These are phyloP conservation scores for Callyntrura guangdongensis DNA, from an alignment of 2,888 invertebrate species.

Conservation along the genomic window DNA sequence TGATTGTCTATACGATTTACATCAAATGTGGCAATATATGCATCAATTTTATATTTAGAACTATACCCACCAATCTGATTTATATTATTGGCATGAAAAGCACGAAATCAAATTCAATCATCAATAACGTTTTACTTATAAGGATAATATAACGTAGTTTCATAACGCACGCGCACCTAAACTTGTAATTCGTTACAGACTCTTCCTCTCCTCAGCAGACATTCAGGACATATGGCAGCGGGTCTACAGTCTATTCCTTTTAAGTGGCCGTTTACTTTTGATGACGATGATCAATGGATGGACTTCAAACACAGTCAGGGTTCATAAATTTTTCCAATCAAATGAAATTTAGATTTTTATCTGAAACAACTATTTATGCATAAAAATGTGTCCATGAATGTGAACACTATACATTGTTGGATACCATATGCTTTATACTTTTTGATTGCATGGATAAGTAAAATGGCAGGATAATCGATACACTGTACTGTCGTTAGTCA, in stretches of 20 bases:
- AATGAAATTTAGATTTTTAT: conserved; percentile 53
- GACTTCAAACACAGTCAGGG: conserved; percentile 17
- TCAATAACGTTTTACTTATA: not conserved
- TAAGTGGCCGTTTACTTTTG: not conserved
- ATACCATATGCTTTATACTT: too few species aligned
- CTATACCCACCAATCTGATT: not conserved
- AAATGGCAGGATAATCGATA: too few species aligned
- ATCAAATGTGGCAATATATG: not conserved
- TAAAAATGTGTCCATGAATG: conserved; percentile 39
- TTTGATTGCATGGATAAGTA: too few species aligned
- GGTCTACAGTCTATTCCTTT: not conserved
- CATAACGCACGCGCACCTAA: too few species aligned
- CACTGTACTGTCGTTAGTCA: too few species aligned
- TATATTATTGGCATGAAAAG: not conserved
- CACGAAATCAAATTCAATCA: not conserved
- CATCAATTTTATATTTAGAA: too few species aligned
- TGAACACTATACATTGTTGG: too few species aligned
- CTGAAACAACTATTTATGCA: conserved; percentile 29
- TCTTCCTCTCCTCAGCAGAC: conserved; percentile 25
- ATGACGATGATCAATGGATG: conserved; percentile 46
- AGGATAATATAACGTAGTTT: not conserved
- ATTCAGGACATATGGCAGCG: not conserved
- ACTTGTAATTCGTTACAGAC: conserved; percentile 11
- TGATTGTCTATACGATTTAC: not conserved
- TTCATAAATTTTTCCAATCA: conserved; percentile 56